Evolutionary conservation across 1,140 invertebrate species (phyloP), one percentile per base, ranked within the genome.

Genomic region (Lethrus apterus): DNA sequence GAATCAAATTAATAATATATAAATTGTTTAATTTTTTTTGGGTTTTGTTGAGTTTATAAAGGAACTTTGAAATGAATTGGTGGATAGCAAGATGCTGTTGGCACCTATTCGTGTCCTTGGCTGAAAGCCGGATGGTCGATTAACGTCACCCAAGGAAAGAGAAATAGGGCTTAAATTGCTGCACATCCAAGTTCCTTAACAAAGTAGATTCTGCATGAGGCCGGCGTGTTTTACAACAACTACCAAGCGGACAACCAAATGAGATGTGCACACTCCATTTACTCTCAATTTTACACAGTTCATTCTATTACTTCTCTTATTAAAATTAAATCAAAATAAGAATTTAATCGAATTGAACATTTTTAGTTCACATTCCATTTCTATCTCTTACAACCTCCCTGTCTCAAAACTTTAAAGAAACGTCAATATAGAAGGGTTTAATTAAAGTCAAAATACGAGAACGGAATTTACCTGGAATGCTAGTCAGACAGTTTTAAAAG

Each of bases 141-240:
- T 64, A 64, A 63, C 56, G 62, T 63, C 59, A 63, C 51, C 50
- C 50, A 43, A 57, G 46, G 51, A 57, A 60, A 58, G 60, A 62
- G 62, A 62, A 63, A 62, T 61, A 61, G 58, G 57, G 59, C 56
- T 55, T 60, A 62, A 64, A 63, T 64, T 63, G 62, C 60, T 54
- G 62, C 56, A 58, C 58, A 63, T 64, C 59, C 56, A 59, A 60
- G 58, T 58, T 62, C 51, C 59, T 63, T 57, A 57, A 51, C 48
- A 52, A 53, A 49, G 55, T 26, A 7, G 23, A 59, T 55, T 59
- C 55, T 57, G 55, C 55, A 48, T 41, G 46, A 41, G 43, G 29
- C 29, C 52, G 51, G 56, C n/a, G 23, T 59, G 56, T 63, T 60
- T 64, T 62, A 59, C 55, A 59, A 21, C 42, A 29, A 47, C 49